Evolutionary conservation across 2,797 vertebrate species (phyloP).

Genomic region (Catharus ustulatus): DNA sequence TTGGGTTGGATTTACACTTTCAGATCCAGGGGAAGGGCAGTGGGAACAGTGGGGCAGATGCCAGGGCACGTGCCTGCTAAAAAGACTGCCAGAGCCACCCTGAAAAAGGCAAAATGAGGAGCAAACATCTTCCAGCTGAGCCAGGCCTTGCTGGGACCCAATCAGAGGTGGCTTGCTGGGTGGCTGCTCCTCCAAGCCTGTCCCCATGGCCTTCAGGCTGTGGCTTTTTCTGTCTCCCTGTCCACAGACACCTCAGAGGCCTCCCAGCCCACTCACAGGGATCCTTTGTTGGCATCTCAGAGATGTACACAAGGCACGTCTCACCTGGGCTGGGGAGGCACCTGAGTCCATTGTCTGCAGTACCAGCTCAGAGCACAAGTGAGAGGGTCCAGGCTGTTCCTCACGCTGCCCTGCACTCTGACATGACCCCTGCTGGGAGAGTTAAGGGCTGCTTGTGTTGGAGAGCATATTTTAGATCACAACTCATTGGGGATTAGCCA

Average conservation of each 20-base stretch:
- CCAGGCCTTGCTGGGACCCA: background rate
- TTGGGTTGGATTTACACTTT: background rate
- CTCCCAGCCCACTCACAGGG: background rate
- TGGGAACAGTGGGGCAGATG: background rate
- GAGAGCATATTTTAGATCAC: background rate
- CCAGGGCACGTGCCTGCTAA: accelerated
- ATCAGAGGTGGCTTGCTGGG: background rate
- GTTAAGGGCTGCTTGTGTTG: background rate
- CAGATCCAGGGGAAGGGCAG: background rate
- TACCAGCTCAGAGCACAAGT: background rate
- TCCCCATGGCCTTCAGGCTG: background rate
- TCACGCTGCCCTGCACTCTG: background rate
- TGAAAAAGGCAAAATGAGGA: background rate
- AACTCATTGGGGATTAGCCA: background rate
- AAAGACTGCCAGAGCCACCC: background rate
- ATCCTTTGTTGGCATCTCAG: accelerated
- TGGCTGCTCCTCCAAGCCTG: background rate
- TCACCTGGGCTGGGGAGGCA: background rate
- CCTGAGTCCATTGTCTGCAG: accelerated
- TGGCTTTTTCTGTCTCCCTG: background rate
- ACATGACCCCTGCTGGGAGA: background rate
- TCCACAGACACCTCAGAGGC: background rate
- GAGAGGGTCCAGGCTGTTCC: background rate
- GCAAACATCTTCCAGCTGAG: background rate
- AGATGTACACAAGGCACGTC: background rate